Evolutionary conservation across 2,113 vertebrate species (phyloP).

Genomic region (Pelodiscus sinensis): DNA sequence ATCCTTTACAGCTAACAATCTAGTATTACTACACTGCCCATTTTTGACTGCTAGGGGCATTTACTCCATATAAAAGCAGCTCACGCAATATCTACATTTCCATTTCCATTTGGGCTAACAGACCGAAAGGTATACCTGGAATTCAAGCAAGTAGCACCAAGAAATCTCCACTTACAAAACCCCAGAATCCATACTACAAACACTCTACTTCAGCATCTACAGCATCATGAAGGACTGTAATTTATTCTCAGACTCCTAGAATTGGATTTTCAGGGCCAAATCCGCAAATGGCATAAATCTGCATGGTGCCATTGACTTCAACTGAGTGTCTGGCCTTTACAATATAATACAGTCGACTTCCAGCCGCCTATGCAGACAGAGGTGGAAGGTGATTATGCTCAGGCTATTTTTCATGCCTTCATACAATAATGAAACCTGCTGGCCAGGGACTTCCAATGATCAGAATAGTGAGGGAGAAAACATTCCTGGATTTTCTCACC

Average conservation of each 20-base stretch:
- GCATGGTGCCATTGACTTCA: not conserved
- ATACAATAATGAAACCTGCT: not conserved
- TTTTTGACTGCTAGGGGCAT: not conserved
- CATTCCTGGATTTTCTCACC: not conserved
- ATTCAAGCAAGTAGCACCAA: not conserved
- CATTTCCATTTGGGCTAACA: not conserved
- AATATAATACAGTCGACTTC: not conserved
- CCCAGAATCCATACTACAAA: not conserved
- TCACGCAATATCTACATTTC: not conserved
- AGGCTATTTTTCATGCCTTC: not conserved
- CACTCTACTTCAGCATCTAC: not conserved
- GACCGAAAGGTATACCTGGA: not conserved
- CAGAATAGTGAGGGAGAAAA: not conserved
- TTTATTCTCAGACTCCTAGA: not conserved
- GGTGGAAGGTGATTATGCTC: not conserved
- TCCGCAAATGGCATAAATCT: not conserved
- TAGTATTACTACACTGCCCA: not conserved
- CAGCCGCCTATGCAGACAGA: not conserved
- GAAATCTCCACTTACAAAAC: not conserved
- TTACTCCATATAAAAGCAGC: not conserved
- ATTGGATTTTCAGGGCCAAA: not conserved
- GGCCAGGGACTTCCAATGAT: not conserved
- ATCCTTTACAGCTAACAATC: not conserved
- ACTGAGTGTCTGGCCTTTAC: not conserved
- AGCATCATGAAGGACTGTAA: not conserved